Evolutionary conservation across 35 echinoderm and acorn worm genomes (phyloP).

Genomic region (Diadema setosum): DNA sequence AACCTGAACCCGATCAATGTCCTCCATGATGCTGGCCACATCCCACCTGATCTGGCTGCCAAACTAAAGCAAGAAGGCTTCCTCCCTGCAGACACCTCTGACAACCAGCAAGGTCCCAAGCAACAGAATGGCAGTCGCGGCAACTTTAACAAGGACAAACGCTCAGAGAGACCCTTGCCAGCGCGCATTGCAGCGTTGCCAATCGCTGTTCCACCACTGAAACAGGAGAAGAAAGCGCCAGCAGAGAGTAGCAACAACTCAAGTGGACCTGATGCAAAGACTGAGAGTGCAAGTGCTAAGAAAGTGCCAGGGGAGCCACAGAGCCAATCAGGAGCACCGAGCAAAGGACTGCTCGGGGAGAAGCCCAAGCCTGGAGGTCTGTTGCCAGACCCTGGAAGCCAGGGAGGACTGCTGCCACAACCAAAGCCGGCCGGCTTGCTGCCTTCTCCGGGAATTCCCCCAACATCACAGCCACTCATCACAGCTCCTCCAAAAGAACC

Average conservation of each 20-base stretch:
- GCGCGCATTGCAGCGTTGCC: neutral
- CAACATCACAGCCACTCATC: neutral
- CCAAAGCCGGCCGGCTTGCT: neutral
- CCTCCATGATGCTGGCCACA: neutral
- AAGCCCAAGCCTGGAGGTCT: neutral
- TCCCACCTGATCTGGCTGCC: neutral
- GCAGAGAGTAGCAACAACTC: too few relatives aligned
- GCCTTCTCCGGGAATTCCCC: neutral
- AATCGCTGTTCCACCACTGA: neutral
- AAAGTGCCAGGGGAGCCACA: too few relatives aligned
- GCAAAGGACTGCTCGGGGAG: neutral
- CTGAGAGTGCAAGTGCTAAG: too few relatives aligned
- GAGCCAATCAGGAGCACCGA: neutral
- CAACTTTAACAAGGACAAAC: neutral
- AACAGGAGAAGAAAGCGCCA: neutral
- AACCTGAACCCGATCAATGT: neutral
- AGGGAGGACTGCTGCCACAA: neutral
- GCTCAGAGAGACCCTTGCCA: neutral
- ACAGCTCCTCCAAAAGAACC: neutral
- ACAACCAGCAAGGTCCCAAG: too few relatives aligned
- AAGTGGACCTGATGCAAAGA: too few relatives aligned
- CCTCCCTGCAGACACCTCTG: neutral
- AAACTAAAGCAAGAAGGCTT: neutral
- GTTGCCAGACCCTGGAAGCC: neutral
- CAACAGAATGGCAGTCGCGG: neutral